phyloP scores from a whole-genome alignment of 1,140 invertebrate genomes.

The Drosophila miranda region DNA sequence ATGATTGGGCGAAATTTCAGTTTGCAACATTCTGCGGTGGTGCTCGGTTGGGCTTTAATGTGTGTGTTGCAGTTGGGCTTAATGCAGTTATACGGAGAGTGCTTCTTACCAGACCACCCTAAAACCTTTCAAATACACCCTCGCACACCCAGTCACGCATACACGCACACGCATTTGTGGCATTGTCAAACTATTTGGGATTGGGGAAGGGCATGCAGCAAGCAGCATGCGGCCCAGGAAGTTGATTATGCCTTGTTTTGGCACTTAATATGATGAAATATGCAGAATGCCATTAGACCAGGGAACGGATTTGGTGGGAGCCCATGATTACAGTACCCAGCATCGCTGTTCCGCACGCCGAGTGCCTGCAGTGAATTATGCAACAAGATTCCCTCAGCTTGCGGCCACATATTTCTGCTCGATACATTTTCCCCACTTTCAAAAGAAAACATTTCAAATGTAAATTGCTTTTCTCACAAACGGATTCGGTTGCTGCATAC shows the following conservation, averaged over 20 bases:
- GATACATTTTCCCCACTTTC: slow-evolving; percentile 6
- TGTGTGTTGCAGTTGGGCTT: not conserved
- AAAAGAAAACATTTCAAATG: slow-evolving; percentile 10
- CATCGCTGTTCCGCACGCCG: not conserved
- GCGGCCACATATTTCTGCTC: not conserved
- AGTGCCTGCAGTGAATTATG: slow-evolving; percentile 41
- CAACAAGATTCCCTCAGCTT: slow-evolving; percentile 12
- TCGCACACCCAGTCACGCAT: not conserved
- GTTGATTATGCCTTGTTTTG: slow-evolving; percentile 80
- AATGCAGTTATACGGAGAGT: slow-evolving; percentile 35
- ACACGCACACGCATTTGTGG: slow-evolving; percentile 7
- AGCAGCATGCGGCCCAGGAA: slow-evolving; percentile 14
- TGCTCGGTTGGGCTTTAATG: not conserved
- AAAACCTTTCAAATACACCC: not conserved
- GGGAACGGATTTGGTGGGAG: not conserved
- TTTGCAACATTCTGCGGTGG: slow-evolving; percentile 24
- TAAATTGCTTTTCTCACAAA: slow-evolving; percentile 13
- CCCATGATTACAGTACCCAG: slow-evolving; percentile 40
- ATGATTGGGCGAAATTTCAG: slow-evolving; percentile 33
- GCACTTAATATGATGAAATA: slow-evolving; percentile 81
- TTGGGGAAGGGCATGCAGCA: slow-evolving; percentile 11
- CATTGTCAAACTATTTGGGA: slow-evolving; percentile 24
- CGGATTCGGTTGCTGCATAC: slow-evolving; percentile 21
- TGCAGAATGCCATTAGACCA: slow-evolving; percentile 73
- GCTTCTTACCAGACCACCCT: slow-evolving; percentile 11